Percentiles rank a stretch among this genome's conserved stretches.
Evolutionary conservation across 1,140 invertebrate species (phyloP).

Genomic region (Caerostris darwini): DNA sequence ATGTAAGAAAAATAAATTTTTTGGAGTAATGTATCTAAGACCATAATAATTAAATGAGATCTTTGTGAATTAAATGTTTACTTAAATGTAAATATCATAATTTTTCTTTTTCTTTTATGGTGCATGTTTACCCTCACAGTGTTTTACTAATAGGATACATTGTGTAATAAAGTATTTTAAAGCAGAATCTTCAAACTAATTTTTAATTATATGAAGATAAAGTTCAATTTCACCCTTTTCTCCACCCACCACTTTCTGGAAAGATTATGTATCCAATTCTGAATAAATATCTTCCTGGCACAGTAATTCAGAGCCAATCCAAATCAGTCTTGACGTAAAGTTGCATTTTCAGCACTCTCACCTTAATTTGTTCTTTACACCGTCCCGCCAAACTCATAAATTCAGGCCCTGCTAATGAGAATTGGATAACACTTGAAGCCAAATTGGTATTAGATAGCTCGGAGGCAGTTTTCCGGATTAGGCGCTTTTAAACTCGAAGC

Average conservation of each 20-base stretch:
- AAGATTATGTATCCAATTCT: constrained; percentile 8
- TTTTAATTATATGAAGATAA: too few relatives aligned
- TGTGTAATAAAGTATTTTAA: too few relatives aligned
- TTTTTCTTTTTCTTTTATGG: too few relatives aligned
- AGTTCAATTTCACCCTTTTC: background rate
- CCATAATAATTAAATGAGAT: too few relatives aligned
- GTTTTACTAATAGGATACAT: too few relatives aligned
- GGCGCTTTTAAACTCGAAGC: background rate
- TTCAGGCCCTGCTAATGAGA: constrained; percentile 39
- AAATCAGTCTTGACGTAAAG: constrained; percentile 2
- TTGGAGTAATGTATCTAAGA: too few relatives aligned
- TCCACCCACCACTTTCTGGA: background rate
- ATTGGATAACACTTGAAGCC: constrained; percentile 53
- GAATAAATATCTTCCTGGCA: background rate
- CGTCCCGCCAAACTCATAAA: constrained; percentile 42
- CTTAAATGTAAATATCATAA: too few relatives aligned
- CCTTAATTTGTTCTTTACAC: constrained; percentile 47
- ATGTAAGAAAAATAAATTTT: too few relatives aligned
- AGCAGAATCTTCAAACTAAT: too few relatives aligned
- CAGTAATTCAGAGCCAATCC: background rate
- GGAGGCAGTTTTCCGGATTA: constrained; percentile 27
- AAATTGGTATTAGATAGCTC: constrained; percentile 51
- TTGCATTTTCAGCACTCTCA: constrained; percentile 6
- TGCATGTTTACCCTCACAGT: too few relatives aligned
- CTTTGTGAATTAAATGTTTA: too few relatives aligned